Base-by-base conservation (phyloP, 2,888 invertebrate species). In the Archaeoteleia sp. region DNA sequence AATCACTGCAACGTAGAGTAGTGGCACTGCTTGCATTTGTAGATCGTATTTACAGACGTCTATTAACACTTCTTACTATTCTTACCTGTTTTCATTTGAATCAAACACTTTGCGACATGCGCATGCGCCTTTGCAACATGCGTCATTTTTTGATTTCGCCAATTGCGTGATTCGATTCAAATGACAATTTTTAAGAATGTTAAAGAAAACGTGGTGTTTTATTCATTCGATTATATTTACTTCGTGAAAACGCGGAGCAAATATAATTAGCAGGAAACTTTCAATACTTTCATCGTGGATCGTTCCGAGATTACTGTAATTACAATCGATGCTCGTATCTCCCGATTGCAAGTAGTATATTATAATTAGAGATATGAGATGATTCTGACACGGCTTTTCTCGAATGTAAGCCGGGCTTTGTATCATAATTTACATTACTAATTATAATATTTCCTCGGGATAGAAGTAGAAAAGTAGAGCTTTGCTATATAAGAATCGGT, bases 11-110 rank as follows among this genome's bases (percentile, higher is more conserved):
- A 77, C 72, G 68, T 75, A 66, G 73, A 69, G 76, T 74, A 75
- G 75, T 77, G 78, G 78, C 78, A 81, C 81, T 73, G 73, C 73
- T 69, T 61, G 60, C 58, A 61, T 62, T 63, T 39, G 10, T 7
- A 6, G 49, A 29, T 43, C 25, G 37, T 45, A 45, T 37, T 45
- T 23, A n/a, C 45, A n/a, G n/a, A n/a, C n/a, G n/a, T n/a, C n/a
- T n/a, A n/a, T n/a, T n/a, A n/a, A n/a, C n/a, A n/a, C n/a, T n/a
- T n/a, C n/a, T n/a, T n/a, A n/a, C n/a, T n/a, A n/a, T n/a, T n/a
- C n/a, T n/a, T n/a, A n/a, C n/a, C n/a, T n/a, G n/a, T n/a, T n/a
- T n/a, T n/a, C n/a, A n/a, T n/a, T n/a, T n/a, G n/a, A n/a, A n/a
- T n/a, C n/a, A n/a, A n/a, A n/a, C n/a, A n/a, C n/a, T n/a, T n/a